phyloP scores from a whole-genome alignment of 2,797 vertebrate species.

The Alosa sapidissima region DNA sequence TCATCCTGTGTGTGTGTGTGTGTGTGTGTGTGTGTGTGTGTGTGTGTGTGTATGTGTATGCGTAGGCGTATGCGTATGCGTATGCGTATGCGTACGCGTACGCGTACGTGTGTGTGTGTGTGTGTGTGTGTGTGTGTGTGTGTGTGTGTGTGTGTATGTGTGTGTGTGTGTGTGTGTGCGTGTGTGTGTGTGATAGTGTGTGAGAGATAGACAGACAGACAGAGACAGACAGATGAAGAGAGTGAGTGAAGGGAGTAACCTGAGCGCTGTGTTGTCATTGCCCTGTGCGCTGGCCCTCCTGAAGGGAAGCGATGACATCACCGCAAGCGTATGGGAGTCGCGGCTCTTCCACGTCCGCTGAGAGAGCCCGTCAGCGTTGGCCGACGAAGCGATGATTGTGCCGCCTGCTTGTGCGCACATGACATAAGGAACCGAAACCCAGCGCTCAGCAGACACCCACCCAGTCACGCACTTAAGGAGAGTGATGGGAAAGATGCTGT shows the following conservation, averaged over 20 bases:
- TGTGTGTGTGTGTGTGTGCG: not conserved
- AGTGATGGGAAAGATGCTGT: not conserved
- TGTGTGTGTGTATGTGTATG: not conserved
- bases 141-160: not conserved
- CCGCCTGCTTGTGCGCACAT: not conserved
- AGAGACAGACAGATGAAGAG: not conserved
- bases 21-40: not conserved
- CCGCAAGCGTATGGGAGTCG: not conserved
- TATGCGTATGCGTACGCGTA: not conserved
- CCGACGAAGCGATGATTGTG: not conserved
- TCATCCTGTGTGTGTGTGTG: not conserved
- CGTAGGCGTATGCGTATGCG: too few species aligned
- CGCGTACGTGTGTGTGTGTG: not conserved
- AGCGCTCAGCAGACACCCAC: not conserved
- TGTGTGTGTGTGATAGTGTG: not conserved
- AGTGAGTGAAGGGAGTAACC: not conserved
- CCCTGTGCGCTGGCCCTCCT: not conserved
- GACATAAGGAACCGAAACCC: not conserved
- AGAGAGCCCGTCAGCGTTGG: not conserved
- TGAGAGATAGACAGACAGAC: slow-evolving; percentile 35
- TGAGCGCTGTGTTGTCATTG: slow-evolving; percentile 3
- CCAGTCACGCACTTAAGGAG: not conserved
- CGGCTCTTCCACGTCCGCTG: not conserved
- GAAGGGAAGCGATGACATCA: not conserved
- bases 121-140: not conserved